Evolutionary conservation across 2,797 vertebrate genomes (phyloP), one percentile per base, ranked within the genome.

Genomic region (Syngnathus rostellatus): DNA sequence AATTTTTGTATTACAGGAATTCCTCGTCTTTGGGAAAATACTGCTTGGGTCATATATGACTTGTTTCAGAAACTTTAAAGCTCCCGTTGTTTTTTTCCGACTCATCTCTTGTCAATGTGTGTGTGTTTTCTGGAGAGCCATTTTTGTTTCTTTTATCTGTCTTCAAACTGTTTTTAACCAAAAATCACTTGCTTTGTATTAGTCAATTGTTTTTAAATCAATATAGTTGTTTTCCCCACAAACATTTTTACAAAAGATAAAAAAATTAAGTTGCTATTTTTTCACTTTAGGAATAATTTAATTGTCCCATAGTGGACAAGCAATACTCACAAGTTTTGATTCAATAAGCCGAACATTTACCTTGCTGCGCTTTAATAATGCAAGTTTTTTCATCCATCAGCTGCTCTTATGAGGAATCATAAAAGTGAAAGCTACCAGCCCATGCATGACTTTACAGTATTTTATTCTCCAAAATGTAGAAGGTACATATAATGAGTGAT

Each of bases 31-130:
- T 16, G 31, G n/a, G 39, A 31, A 45, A 46, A 21, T 45, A 8
- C 41, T 62, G n/a, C 43, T 43, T 62, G n/a, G 40, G 39, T 61
- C 58, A 61, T 61, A 61, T 41, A n/a, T 61, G 58, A 41, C 39
- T 40, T 40, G 2, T 41, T 61, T 61, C 19, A 41, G 38, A 59
- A 8, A 59, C 38, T n/a, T 61, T 61, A 61, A 61, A 39, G 19
- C 17, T 11, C 58, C 11, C 19, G 21, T 5, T 8, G 11, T 61
- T 62, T 62, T 25, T 62, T 46, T 45, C 41, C 9, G 4, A 45
- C 21, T 62, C 12, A 21, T 43, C 7, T 62, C 41, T 46, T 45
- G 60, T 45, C 21, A 25, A 23, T 41, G 12, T 21, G 16, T 38
- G 31, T 31, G 31, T 31, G 31, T 58, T 17, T 53, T 53, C 9